Percentiles rank a stretch among this genome's conserved stretches.
Conservation (phyloP, 2,113 vertebrate species). For the Prolemur simus region DNA sequence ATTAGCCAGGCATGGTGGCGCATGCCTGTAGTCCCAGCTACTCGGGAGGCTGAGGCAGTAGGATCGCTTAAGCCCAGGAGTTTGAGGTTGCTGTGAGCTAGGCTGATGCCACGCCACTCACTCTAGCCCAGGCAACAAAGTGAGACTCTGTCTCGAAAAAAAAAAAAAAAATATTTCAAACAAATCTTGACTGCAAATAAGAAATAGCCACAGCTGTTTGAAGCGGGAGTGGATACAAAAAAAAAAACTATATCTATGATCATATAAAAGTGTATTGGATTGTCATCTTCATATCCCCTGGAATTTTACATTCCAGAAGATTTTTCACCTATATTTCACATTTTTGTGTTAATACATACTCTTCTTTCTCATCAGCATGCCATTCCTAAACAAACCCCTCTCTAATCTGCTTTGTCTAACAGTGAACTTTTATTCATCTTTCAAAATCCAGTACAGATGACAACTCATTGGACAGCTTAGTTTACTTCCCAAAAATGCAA, state of each 20-base stretch:
- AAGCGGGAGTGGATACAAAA: background rate
- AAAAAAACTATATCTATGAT: background rate
- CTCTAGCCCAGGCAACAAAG: too few relatives aligned
- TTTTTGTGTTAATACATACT: background rate
- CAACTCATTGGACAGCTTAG: background rate
- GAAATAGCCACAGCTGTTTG: background rate
- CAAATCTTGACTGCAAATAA: slow-evolving; percentile 25
- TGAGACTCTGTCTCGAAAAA: too few relatives aligned
- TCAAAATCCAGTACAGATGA: background rate
- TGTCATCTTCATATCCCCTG: background rate
- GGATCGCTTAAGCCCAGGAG: too few relatives aligned
- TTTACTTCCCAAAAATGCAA: background rate
- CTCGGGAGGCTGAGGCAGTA: too few relatives aligned
- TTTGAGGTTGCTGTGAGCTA: too few relatives aligned
- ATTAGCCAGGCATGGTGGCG: too few relatives aligned
- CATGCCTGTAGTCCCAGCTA: too few relatives aligned
- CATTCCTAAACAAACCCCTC: background rate
- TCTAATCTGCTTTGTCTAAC: background rate
- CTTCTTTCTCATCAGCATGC: background rate
- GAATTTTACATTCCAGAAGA: background rate
- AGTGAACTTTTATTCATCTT: background rate
- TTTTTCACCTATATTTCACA: background rate
- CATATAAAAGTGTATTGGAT: background rate
- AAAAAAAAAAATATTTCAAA: slow-evolving; percentile 18
- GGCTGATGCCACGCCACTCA: too few relatives aligned